Evolutionary conservation across 2,797 vertebrate species (phyloP), one percentile per base, ranked within the genome.

Genomic region (Triplophysa bombifrons): DNA sequence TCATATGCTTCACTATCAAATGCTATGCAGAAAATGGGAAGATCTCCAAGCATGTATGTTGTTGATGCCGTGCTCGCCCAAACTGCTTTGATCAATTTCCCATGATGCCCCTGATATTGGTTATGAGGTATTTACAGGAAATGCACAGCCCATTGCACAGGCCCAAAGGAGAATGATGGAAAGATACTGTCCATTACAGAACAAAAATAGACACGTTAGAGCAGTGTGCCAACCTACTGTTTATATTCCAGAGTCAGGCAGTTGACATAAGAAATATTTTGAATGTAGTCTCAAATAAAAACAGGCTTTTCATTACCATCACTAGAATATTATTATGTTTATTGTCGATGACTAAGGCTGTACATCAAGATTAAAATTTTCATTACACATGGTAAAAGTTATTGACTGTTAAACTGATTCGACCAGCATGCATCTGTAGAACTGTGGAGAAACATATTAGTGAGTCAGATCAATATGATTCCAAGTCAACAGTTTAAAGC

Each of bases 1-100:
- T 66, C 25, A 53, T 7, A 11, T 88, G 2, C 86, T 82, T 0
- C 0, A 94, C 94, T 38, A 53, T 44, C 19, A 69, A 30, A 53
- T 2, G 30, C 4, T 77, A 50, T 69, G 41, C 13, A 22, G 41
- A 66, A 72, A 70, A 46, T 48, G 25, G 25, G 63, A 66, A 41
- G n/a, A 48, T 19, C 9, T 72, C 10, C 60, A 67, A 48, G 68
- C 22, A 61, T 8, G 7, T 38, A 70, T 80, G 30, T 65, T 80
- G 20, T 72, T 84, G 41, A 75, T 67, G 27, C 50, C 48, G 25
- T 60, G 50, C 66, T 60, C 50, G 41, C 11, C 16, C 50, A 53
- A 51, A 27, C 14, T 69, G 63, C 68, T 82, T 80, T 65, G 38
- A 48, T 74, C 30, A n/a, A 38, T 74, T 67, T 68, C 71, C 71